Conservation (phyloP, 2,797 vertebrate species). For the Mareca strepera region DNA sequence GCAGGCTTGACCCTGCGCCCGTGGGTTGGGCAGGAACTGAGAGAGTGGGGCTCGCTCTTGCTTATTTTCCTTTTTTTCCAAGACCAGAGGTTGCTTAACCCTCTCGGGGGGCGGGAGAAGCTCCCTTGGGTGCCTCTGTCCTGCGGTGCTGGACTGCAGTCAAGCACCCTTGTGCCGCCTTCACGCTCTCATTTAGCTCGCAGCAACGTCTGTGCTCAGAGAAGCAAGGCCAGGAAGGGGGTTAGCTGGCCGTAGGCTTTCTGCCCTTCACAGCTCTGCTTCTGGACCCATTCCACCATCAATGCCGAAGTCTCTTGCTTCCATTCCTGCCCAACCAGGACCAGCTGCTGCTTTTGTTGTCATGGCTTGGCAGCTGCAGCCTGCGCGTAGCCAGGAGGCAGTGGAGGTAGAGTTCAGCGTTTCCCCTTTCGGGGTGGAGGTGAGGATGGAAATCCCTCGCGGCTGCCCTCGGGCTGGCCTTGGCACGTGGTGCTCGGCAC, state of each 20-base stretch:
- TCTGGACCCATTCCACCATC: background rate
- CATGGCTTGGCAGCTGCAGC: background rate
- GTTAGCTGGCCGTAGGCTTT: background rate
- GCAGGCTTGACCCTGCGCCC: background rate
- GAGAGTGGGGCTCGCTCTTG: background rate
- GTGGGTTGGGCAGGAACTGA: background rate
- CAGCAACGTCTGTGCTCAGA: background rate
- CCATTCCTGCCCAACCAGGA: background rate
- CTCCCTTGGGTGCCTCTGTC: background rate
- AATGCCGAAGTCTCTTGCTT: background rate
- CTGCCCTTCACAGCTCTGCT: background rate
- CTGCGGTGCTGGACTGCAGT: background rate
- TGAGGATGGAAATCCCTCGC: background rate
- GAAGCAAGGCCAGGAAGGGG: background rate
- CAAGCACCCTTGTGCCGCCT: background rate
- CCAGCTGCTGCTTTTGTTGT: background rate
- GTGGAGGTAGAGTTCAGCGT: background rate
- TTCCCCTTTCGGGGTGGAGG: background rate
- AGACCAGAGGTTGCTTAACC: background rate
- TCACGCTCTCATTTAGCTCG: background rate
- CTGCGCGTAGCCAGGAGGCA: background rate
- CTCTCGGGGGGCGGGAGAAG: fast-evolving
- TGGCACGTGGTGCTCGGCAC: background rate
- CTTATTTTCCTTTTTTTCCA: background rate
- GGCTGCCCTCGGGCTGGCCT: background rate